Evolutionary conservation across 2,888 invertebrate species (phyloP).

Genomic region (Eumacrocentrus americanus): DNA sequence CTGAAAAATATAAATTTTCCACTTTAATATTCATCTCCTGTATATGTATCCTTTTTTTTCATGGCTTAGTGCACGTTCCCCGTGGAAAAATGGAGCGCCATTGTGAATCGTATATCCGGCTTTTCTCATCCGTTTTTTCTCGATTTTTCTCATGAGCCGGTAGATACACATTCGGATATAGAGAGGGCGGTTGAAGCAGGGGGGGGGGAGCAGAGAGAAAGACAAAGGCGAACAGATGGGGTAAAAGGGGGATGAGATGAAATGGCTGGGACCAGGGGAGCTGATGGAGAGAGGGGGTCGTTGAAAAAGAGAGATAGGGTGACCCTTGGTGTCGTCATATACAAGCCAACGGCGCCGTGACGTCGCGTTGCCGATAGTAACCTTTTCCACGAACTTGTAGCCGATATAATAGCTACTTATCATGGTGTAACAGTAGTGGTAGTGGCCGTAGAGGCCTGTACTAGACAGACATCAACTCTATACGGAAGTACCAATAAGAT

Average conservation of each 20-base stretch:
- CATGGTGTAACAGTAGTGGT: background rate
- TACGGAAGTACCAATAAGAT: too few species aligned
- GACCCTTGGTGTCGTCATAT: slow-evolving; percentile 7
- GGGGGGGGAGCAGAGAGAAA: background rate
- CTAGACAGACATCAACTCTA: too few species aligned
- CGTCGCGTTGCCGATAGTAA: slow-evolving; percentile 37
- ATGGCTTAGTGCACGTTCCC: background rate
- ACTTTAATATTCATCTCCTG: background rate
- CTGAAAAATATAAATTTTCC: background rate
- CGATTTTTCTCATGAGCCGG: slow-evolving; percentile 11
- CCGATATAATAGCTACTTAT: slow-evolving; percentile 24
- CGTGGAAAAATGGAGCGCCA: background rate
- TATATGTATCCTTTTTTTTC: background rate
- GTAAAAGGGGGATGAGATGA: background rate
- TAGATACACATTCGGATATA: slow-evolving; percentile 16
- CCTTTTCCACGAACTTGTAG: slow-evolving; percentile 27
- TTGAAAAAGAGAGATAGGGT: slow-evolving; percentile 13
- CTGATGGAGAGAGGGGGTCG: background rate
- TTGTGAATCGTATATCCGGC: slow-evolving; percentile 1
- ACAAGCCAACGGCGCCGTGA: slow-evolving; percentile 35
- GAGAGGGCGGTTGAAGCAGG: background rate
- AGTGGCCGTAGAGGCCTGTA: background rate
- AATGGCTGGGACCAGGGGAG: slow-evolving; percentile 9
- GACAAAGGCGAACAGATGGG: slow-evolving; percentile 16
- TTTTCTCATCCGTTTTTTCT: slow-evolving; percentile 18